A percentile compares a stretch with the other conserved stretches of the same genome.
Conservation (phyloP, 2,888 invertebrate genomes). For the Epistrophe grossulariae region DNA sequence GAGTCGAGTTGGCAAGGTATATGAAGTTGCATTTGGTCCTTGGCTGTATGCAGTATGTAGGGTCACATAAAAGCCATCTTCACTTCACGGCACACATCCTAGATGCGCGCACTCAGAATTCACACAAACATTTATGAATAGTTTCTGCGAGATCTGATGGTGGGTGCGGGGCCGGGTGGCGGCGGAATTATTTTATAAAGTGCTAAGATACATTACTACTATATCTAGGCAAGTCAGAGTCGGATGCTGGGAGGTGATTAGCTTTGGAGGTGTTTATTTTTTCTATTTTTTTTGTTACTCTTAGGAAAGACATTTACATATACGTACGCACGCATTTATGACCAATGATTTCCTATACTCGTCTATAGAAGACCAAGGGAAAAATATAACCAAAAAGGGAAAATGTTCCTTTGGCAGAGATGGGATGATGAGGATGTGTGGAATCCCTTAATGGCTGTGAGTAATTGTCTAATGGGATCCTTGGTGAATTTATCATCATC, state of each 20-base stretch:
- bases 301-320: conserved; percentile 4
- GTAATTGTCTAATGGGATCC: conserved; percentile 76
- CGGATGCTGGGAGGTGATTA: conserved; percentile 57
- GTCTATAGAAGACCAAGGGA: not conserved
- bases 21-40: conserved; percentile 7
- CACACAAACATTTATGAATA: not conserved
- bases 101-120: conserved; percentile 25
- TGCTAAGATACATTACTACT: conserved; percentile 68
- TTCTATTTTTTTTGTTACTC: not conserved
- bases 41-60: not conserved
- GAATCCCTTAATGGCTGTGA: conserved; percentile 74
- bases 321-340: conserved; percentile 30
- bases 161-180: conserved; percentile 6
- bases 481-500: conserved; percentile 72
- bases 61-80: conserved; percentile 37
- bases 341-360: conserved; percentile 17
- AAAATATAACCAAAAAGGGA: not conserved
- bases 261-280: conserved; percentile 28
- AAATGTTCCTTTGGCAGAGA: conserved; percentile 6
- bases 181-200: conserved; percentile 66
- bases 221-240: conserved; percentile 9
- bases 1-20: conserved; percentile 12
- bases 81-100: not conserved
- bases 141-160: not conserved
- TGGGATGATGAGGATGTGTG: conserved; percentile 52